Evolutionary conservation across 37 sponge, comb jelly and placozoan species (phyloP), one percentile per base, ranked within the genome.

Genomic region (Chondrilla cf. caribensis): DNA sequence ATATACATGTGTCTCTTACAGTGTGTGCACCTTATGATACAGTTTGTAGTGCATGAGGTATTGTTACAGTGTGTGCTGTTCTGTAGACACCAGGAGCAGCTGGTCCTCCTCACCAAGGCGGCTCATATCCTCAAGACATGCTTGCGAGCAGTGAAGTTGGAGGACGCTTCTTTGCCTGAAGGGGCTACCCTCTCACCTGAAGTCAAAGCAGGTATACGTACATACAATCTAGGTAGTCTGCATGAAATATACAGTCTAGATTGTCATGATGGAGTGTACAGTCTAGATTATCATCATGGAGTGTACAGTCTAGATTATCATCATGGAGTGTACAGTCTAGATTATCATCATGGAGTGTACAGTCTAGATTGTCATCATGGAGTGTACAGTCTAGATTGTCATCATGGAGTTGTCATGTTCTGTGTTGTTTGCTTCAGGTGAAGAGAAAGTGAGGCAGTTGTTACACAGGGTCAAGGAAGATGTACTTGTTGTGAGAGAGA

Each of bases 101-200:
- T 92, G 78, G 89, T 92, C 3, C 81, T 92, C 40, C 83, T 70
- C 58, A 83, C 82, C 41, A 92, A 92, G 75, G 84, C 86, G 0
- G 67, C 80, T 25, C 31, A 55, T 11, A 39, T 92, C 11, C 55
- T 92, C 42, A 83, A 79, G 26, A 54, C 80, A 0, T 65, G 81
- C 2, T 78, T 79, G 71, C 72, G 79, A 47, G 82, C 70, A 44
- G 87, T 83, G 29, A 55, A 76, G 47, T 38, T 92, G 26, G 81
- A 88, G 25, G 76, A 73, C 36, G 76, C 76, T 4, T 73, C 76
- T 36, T 43, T 73, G 0, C 38, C 44, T 22, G 76, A 73, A 17
- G 76, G 76, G 1, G n/a, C 25, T 3, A 37, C 21, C 38, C 21
- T 73, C 2, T 17, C 76, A 43, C 76, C 76, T 38, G 76, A 73